Conservation (phyloP, 2,888 invertebrate genomes). For the Zeuzera pyrina region DNA sequence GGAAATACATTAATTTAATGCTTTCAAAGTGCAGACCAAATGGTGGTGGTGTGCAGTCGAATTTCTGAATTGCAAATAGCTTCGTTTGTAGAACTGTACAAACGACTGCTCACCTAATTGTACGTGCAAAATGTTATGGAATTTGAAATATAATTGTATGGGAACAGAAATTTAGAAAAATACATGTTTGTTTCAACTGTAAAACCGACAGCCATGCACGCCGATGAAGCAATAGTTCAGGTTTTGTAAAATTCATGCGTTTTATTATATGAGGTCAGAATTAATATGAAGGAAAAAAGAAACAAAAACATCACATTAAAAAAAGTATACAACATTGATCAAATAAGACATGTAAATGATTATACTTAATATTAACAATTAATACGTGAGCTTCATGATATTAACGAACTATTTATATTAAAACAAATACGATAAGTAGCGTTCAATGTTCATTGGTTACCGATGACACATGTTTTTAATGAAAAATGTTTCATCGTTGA, state of each 20-base stretch:
- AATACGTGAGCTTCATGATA: too few species aligned
- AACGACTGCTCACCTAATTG: constrained; percentile 55
- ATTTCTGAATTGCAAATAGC: constrained; percentile 20
- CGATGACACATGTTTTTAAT: constrained; percentile 27
- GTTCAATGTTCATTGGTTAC: too few species aligned
- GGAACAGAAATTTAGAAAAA: constrained; percentile 40
- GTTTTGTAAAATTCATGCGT: constrained; percentile 42
- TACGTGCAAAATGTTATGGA: constrained; percentile 47
- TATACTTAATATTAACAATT: too few species aligned
- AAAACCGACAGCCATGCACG: constrained; percentile 63
- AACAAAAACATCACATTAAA: constrained; percentile 35
- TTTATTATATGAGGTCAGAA: constrained; percentile 61
- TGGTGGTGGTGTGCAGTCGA: constrained; percentile 56
- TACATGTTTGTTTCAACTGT: constrained; percentile 28
- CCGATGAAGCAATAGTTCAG: constrained; percentile 40
- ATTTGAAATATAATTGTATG: constrained; percentile 24
- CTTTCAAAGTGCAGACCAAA: constrained; percentile 62
- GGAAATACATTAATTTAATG: too few species aligned
- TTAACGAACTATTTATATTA: too few species aligned
- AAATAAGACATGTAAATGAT: too few species aligned
- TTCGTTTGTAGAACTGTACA: constrained; percentile 20
- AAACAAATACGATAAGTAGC: too few species aligned
- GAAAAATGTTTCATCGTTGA: constrained; percentile 18
- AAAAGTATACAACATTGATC: constrained; percentile 35
- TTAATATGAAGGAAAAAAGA: constrained; percentile 29